These are phyloP conservation scores for Semnopithecus entellus DNA, from an alignment of 2,113 vertebrate genomes.

Conservation along the genomic window DNA sequence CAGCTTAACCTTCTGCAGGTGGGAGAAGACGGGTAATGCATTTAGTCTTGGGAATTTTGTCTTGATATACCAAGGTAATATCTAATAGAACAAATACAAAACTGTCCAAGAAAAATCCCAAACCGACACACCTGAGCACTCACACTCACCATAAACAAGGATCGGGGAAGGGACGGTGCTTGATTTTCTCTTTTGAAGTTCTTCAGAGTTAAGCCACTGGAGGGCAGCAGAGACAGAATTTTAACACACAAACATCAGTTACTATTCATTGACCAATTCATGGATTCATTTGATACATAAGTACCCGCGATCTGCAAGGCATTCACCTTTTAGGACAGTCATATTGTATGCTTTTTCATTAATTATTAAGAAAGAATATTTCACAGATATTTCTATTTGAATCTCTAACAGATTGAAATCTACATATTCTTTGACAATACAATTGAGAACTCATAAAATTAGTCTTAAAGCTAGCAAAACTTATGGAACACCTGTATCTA, in stretches of 20 bases:
- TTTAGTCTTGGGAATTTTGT: neutral
- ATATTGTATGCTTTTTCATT: neutral
- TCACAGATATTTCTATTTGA: neutral
- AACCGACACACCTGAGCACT: neutral
- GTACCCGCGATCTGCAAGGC: neutral
- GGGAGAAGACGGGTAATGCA: neutral
- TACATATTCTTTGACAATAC: neutral
- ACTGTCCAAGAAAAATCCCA: neutral
- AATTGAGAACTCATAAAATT: slow-evolving; percentile 1
- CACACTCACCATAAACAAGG: neutral
- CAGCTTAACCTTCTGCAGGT: neutral
- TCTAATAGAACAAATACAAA: neutral
- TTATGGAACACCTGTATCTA: neutral
- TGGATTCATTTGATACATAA: neutral
- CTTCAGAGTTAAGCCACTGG: slow-evolving; percentile 73
- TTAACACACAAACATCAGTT: neutral
- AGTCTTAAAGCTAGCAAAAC: slow-evolving; percentile 3
- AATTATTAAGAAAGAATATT: neutral
- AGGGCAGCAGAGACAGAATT: slow-evolving; percentile 74
- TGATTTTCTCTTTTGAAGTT: neutral
- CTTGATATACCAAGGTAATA: neutral
- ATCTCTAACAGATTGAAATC: neutral
- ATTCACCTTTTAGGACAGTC: neutral
- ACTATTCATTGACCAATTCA: neutral
- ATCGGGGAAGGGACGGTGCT: neutral